phyloP scores from a whole-genome alignment of 2,113 vertebrate genomes.

The Acanthisitta chloris region DNA sequence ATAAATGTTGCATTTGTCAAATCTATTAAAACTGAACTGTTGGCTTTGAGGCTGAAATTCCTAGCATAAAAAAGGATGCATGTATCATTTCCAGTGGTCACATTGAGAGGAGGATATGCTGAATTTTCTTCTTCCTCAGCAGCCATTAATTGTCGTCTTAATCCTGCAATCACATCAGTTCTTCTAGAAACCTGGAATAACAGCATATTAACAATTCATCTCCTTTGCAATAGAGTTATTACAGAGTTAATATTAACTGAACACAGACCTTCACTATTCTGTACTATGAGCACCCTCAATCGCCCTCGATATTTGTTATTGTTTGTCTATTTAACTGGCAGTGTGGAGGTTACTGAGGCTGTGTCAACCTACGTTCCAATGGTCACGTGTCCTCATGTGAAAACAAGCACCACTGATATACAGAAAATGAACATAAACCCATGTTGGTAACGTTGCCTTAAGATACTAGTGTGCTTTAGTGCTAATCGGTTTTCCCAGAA shows the following conservation, averaged over 20 bases:
- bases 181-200: constrained; percentile 56
- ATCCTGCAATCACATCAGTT: neutral
- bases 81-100: constrained; percentile 42
- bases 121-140: neutral
- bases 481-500: neutral
- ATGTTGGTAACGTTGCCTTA: neutral
- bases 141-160: constrained; percentile 56
- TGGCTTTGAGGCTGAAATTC: constrained; percentile 53
- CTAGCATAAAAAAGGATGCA: constrained; percentile 72
- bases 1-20: constrained; percentile 67
- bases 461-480: neutral
- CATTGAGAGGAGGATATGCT: constrained; percentile 57
- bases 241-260: neutral
- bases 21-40: constrained; percentile 12
- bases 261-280: neutral
- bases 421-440: neutral
- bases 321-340: neutral
- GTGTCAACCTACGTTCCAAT: neutral
- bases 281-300: neutral
- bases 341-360: neutral
- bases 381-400: neutral
- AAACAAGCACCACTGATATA: neutral
- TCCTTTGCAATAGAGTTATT: too few species aligned
- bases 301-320: neutral
- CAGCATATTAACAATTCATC: neutral